Conservation (phyloP, 2,797 vertebrate species). For the Notoglanidium macrostoma region DNA sequence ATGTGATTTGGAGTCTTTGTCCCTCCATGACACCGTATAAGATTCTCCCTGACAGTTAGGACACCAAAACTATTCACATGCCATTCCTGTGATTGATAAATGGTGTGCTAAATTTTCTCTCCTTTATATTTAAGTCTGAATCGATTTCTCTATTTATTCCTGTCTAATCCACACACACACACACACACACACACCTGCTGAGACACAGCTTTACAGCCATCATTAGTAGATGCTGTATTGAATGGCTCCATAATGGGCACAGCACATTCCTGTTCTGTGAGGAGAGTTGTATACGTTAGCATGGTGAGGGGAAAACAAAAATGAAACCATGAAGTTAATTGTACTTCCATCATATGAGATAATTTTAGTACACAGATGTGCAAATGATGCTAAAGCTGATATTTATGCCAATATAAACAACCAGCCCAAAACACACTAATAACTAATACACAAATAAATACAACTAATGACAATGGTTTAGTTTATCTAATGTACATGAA, state of each 20-base stretch:
- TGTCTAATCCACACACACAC: not conserved
- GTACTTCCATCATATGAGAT: not conserved
- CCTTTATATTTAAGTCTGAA: not conserved
- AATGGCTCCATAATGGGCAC: not conserved
- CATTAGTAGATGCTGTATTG: constrained; percentile 69
- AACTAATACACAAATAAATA: not conserved
- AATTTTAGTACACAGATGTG: not conserved
- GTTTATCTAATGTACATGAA: not conserved
- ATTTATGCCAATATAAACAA: not conserved
- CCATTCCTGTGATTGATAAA: not conserved
- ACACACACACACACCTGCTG: constrained; percentile 30
- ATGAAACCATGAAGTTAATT: not conserved
- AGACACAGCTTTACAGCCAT: constrained; percentile 56
- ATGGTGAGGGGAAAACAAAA: not conserved
- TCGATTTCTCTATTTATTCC: not conserved
- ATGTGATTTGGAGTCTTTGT: not conserved
- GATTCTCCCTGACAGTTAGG: not conserved
- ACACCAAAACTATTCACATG: not conserved
- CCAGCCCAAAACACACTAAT: not conserved
- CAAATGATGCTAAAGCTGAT: not conserved
- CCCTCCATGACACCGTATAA: not conserved
- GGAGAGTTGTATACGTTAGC: not conserved
- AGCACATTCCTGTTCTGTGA: not conserved
- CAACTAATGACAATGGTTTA: not conserved
- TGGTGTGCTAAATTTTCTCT: not conserved